These are phyloP conservation scores for Cryptotis parvus DNA, from an alignment of 2,113 vertebrate species.

Conservation along the genomic window DNA sequence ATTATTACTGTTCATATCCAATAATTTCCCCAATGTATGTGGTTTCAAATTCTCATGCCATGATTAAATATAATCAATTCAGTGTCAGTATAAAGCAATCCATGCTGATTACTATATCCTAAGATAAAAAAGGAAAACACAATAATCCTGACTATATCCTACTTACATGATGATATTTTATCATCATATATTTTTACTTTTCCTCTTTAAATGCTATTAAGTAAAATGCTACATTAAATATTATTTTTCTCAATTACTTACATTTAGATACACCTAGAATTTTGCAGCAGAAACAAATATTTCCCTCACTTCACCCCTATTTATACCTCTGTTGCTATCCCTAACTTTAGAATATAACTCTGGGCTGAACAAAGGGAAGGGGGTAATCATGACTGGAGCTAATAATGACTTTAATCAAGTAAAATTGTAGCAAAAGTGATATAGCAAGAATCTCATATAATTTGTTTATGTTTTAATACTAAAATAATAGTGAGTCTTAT, in stretches of 20 bases:
- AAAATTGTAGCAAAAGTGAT: neutral
- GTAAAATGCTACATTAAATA: neutral
- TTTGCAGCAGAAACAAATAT: neutral
- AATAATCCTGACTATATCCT: neutral
- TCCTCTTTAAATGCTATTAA: no score
- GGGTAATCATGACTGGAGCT: neutral
- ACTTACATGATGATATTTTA: neutral
- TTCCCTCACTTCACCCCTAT: neutral
- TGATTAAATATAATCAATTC: neutral
- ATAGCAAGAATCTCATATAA: no score
- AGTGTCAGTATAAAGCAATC: neutral
- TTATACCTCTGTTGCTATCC: neutral
- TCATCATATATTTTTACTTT: neutral
- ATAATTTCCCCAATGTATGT: neutral
- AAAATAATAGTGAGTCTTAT: neutral
- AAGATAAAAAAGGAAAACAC: neutral
- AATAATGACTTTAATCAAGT: neutral
- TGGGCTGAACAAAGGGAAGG: neutral
- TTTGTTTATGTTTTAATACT: no score
- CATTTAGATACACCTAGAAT: neutral
- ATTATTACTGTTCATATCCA: neutral
- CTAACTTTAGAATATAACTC: neutral
- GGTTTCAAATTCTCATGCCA: neutral
- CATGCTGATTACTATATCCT: neutral
- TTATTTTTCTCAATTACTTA: neutral